A percentile compares a stretch with the other conserved stretches of the same genome.
These are phyloP conservation scores for Drosophila navojoa DNA, from an alignment of 1,140 invertebrate genomes.

Conservation along the genomic window DNA sequence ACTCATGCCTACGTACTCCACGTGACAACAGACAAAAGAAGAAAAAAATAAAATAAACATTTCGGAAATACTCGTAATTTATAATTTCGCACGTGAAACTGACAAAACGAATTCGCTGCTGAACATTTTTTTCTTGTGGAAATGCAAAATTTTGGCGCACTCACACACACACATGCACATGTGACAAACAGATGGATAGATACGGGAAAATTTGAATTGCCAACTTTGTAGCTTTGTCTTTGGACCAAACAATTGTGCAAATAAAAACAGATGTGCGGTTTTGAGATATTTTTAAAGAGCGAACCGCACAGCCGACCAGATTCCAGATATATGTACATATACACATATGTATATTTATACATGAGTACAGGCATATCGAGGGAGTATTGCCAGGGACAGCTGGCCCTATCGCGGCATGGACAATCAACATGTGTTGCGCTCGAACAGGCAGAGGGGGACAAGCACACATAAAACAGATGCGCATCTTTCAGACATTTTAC, in stretches of 20 bases:
- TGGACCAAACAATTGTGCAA: constrained; percentile 55
- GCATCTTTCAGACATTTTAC: constrained; percentile 36
- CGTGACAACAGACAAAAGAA: constrained; percentile 10
- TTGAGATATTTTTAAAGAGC: constrained; percentile 39
- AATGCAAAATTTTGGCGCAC: constrained; percentile 49
- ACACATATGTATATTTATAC: constrained; percentile 11
- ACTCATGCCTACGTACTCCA: background rate
- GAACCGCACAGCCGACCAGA: constrained; percentile 32
- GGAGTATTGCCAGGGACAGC: constrained; percentile 50
- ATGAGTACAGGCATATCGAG: constrained; percentile 1
- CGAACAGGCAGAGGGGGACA: constrained; percentile 9
- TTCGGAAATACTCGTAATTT: constrained; percentile 56
- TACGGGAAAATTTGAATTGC: constrained; percentile 2
- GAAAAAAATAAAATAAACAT: too few relatives aligned
- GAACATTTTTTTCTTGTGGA: constrained; percentile 26
- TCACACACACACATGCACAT: constrained; percentile 30
- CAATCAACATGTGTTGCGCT: constrained; percentile 75
- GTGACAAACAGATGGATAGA: background rate
- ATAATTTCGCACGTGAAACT: constrained; percentile 80
- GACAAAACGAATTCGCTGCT: constrained; percentile 60
- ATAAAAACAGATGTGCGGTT: constrained; percentile 72
- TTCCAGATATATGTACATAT: constrained; percentile 35
- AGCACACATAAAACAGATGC: constrained; percentile 30
- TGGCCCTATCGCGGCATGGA: constrained; percentile 52
- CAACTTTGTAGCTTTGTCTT: constrained; percentile 56